Evolutionary conservation across 2,888 invertebrate species (phyloP).

Genomic region (Leptinotarsa haldemani): DNA sequence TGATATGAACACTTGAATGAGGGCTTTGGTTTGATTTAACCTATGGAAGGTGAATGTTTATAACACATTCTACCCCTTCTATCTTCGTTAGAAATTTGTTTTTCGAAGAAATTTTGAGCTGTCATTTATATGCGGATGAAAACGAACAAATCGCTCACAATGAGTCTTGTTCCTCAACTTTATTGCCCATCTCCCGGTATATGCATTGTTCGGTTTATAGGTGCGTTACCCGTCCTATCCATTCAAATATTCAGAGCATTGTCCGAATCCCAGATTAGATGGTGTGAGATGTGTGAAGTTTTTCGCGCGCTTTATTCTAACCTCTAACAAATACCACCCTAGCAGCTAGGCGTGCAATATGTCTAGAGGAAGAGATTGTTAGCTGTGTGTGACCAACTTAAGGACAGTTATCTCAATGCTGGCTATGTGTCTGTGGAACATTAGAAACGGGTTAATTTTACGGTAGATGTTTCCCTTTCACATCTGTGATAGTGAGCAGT

Average conservation of each 20-base stretch:
- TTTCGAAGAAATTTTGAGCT: too few species aligned
- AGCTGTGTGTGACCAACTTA: conserved; percentile 25
- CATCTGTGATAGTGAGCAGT: too few species aligned
- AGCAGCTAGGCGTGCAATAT: conserved; percentile 55
- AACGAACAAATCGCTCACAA: background rate
- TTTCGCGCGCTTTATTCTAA: conserved; percentile 37
- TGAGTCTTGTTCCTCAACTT: background rate
- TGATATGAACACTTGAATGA: too few species aligned
- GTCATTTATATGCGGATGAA: background rate
- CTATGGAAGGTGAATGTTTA: too few species aligned
- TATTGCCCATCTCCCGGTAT: background rate
- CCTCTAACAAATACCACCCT: conserved; percentile 48
- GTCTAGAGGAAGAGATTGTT: conserved; percentile 45
- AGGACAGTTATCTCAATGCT: conserved; percentile 19
- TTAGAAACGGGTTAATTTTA: too few species aligned
- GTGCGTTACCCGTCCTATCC: background rate
- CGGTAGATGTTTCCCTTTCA: too few species aligned
- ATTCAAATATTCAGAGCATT: conserved; percentile 23
- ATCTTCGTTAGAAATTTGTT: too few species aligned
- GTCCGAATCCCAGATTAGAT: conserved; percentile 20
- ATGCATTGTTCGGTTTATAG: background rate
- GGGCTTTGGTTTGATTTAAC: too few species aligned
- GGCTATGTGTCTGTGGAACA: conserved; percentile 10
- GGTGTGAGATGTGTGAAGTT: conserved; percentile 22
- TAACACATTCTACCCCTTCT: too few species aligned